Conservation (phyloP, 2,888 invertebrate genomes). For the Stegophylla sp. region DNA sequence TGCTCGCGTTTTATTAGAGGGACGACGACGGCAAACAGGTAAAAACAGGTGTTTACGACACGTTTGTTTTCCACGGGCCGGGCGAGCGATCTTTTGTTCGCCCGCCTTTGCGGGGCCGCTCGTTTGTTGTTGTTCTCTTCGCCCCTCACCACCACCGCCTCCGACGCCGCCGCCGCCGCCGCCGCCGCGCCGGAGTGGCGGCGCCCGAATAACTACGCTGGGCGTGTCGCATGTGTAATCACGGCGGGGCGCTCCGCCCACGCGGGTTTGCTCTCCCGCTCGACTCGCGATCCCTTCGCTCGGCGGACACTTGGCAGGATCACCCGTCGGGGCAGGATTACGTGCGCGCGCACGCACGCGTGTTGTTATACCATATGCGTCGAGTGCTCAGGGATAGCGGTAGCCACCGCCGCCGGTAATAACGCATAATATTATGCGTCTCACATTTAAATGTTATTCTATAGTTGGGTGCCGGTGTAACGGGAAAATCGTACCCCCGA, state of each 20-base stretch:
- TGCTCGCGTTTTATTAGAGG: conserved; percentile 9
- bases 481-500: too few relatives aligned
- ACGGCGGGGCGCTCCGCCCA: too few relatives aligned
- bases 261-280: too few relatives aligned
- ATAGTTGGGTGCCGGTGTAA: too few relatives aligned
- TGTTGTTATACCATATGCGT: too few relatives aligned
- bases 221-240: conserved; percentile 11
- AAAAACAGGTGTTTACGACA: conserved; percentile 57
- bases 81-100: conserved; percentile 11
- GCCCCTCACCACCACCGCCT: neutral
- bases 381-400: neutral
- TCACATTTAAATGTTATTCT: too few relatives aligned
- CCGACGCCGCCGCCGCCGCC: neutral
- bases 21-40: conserved; percentile 34
- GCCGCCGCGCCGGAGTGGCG: too few relatives aligned
- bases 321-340: neutral
- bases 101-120: neutral
- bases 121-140: neutral
- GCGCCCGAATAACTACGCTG: neutral
- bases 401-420: neutral
- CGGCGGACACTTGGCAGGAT: too few relatives aligned
- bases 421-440: neutral
- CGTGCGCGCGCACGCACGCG: neutral
- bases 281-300: too few relatives aligned
- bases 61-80: conserved; percentile 52